These are phyloP conservation scores for Eupithecia exiguata DNA, from an alignment of 2,888 invertebrate genomes.

Conservation along the genomic window DNA sequence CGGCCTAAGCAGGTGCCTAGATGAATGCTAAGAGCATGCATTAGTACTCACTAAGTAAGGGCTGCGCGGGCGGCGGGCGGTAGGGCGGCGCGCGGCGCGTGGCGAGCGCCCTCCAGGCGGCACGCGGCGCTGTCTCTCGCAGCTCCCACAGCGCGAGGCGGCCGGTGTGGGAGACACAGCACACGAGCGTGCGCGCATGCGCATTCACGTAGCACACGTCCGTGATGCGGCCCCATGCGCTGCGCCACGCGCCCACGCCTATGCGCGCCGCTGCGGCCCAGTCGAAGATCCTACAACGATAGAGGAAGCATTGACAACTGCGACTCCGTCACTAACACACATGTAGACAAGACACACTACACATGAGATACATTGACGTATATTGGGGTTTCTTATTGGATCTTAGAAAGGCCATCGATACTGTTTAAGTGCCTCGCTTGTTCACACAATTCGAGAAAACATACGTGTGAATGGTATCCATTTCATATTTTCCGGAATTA, in stretches of 20 bases:
- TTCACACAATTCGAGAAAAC: not conserved
- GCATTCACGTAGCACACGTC: constrained; percentile 93
- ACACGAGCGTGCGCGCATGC: constrained; percentile 89
- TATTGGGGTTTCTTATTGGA: not conserved
- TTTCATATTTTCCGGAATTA: not conserved
- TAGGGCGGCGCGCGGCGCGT: constrained; percentile 78
- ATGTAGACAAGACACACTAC: not conserved
- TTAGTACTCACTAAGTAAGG: constrained; percentile 68
- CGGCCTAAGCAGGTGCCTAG: not conserved
- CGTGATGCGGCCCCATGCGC: constrained; percentile 87
- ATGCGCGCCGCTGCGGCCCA: constrained; percentile 90
- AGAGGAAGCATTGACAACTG: not conserved
- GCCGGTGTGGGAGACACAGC: constrained; percentile 91
- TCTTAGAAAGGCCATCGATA: not conserved
- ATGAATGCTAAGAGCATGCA: not conserved
- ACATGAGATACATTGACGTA: not conserved
- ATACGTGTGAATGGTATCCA: not conserved
- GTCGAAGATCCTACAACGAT: constrained; percentile 87
- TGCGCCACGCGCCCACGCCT: constrained; percentile 84
- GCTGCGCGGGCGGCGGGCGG: constrained; percentile 76
- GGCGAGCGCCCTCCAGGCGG: constrained; percentile 92
- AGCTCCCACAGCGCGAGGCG: constrained; percentile 87
- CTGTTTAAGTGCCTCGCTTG: not conserved
- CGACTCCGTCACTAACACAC: not conserved
- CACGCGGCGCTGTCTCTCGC: constrained; percentile 90